These are phyloP conservation scores for Protobothrops flavoviridis DNA, from an alignment of 2,113 vertebrate genomes.

Conservation along the genomic window DNA sequence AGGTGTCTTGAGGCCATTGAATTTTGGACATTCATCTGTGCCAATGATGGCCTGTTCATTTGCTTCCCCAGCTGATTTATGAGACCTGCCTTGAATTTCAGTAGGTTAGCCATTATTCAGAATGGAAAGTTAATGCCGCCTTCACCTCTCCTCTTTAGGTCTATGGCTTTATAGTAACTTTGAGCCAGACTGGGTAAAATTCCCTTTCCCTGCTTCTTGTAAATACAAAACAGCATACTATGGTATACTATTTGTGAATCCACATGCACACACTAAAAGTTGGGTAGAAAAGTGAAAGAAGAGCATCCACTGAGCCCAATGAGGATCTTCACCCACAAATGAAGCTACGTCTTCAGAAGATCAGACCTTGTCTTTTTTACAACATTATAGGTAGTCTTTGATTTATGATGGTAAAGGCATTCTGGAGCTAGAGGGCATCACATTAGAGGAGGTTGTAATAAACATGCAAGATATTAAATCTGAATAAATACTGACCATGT, in stretches of 20 bases:
- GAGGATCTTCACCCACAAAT: not conserved
- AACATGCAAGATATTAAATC: not conserved
- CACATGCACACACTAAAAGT: not conserved
- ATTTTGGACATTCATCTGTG: constrained; percentile 33
- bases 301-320: not conserved
- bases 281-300: not conserved
- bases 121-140: not conserved
- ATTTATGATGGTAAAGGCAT: not conserved
- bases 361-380: not conserved
- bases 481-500: not conserved
- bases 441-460: not conserved
- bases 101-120: not conserved
- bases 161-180: not conserved
- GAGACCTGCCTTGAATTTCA: not conserved
- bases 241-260: not conserved
- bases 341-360: not conserved
- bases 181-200: not conserved
- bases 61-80: not conserved
- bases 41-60: not conserved
- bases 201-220: not conserved
- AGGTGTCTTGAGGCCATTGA: constrained; percentile 17
- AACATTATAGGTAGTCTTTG: not conserved
- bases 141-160: too few relatives aligned
- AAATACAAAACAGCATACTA: not conserved
- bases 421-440: not conserved